Base-by-base conservation (phyloP, 2,797 vertebrate genomes). In the Nyctibius grandis region DNA sequence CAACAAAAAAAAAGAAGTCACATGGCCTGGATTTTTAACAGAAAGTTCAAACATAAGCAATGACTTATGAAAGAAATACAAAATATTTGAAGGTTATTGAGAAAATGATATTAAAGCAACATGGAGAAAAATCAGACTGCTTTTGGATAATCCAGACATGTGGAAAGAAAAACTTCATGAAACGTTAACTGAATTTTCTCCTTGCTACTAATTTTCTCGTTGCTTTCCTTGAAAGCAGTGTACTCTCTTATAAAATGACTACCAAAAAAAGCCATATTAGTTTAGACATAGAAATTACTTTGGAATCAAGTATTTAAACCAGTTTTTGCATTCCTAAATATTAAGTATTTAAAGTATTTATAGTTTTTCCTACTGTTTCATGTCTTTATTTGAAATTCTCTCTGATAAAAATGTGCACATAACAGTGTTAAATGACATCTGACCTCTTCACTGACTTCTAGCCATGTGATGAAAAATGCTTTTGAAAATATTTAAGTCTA, bases 401-500 rank as follows among this genome's bases (percentile, higher is more conserved):
- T 88, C 48, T 81, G 79, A 88, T 74, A 93, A 95, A 93, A 94
- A 89, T 64, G 69, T 3, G 19, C 61, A 78, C 19, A 63, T 75
- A 90, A 83, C 38, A 91, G 81, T 83, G 85, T 90, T 90, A 85
- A 82, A 51, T 89, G 81, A 91, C 93, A 95, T 96, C 65, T 78
- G 86, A 96, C 80, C 92, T 93, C 80, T 93, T 81, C 78, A 85
- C 61, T 95, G 93, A 93, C 90, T 91, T 75, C 65, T 67, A 78
- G 82, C 63, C 80, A 82, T 28, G 70, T 94, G 82, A 91, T 93
- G 85, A 95, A 95, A 94, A 95, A 93, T 91, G 79, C 76, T 96
- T 88, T 91, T 93, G 79, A 91, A 89, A 95, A 94, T 93, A 94
- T 70, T 91, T 94, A 85, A 96, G 81, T 94, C 76, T 94, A 94